These are phyloP conservation scores for Melikaiella ostensackeni DNA, from an alignment of 2,888 invertebrate genomes.

Conservation along the genomic window DNA sequence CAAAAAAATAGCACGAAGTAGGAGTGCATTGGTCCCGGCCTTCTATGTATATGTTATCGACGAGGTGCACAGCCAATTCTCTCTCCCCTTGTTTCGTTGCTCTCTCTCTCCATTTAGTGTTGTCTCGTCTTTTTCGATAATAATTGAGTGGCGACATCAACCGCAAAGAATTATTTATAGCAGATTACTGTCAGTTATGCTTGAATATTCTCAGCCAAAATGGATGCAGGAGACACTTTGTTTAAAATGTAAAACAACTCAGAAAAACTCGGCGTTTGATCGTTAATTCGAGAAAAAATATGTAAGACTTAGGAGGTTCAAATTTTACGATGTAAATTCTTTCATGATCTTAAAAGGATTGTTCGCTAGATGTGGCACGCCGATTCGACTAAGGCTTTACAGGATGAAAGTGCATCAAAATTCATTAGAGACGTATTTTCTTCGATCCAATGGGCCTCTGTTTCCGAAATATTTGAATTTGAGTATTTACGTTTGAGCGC, in stretches of 20 bases:
- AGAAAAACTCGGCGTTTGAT: background rate
- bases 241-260: constrained; percentile 8
- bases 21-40: constrained; percentile 5
- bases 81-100: background rate
- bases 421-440: no score
- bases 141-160: constrained; percentile 27
- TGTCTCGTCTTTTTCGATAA: background rate
- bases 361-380: no score
- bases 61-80: background rate
- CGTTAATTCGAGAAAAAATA: background rate
- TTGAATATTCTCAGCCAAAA: background rate
- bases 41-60: constrained; percentile 10
- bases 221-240: constrained; percentile 1
- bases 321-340: no score
- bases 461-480: no score
- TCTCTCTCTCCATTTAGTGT: background rate
- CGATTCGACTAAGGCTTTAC: no score
- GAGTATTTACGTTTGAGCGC: no score
- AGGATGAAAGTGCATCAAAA: no score
- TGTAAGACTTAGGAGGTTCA: background rate
- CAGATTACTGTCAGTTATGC: constrained; percentile 18
- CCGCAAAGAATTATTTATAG: constrained; percentile 13
- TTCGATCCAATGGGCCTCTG: no score
- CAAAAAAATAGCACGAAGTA: constrained; percentile 14
- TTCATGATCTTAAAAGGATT: no score